Percentiles rank a stretch among this genome's conserved stretches.
Evolutionary conservation across 2,888 invertebrate species (phyloP).

Genomic region (Chromoteleia sp.): DNA sequence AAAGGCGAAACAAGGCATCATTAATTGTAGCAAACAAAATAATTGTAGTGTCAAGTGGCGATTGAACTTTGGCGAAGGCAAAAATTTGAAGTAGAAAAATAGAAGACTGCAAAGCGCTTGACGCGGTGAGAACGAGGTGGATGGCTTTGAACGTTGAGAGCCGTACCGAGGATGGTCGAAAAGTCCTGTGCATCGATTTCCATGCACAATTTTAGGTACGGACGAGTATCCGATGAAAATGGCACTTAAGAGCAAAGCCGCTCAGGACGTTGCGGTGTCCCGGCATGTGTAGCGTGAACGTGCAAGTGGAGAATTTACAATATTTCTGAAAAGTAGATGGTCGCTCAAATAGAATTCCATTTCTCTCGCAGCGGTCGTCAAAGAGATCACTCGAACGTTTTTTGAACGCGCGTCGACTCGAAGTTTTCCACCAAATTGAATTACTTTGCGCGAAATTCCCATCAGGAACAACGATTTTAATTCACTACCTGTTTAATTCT

Average conservation of each 20-base stretch:
- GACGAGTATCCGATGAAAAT: conserved; percentile 65
- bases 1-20: not conserved
- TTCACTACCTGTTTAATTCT: conserved; percentile 21
- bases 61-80: conserved; percentile 76
- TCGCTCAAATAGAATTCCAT: conserved; percentile 59
- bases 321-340: conserved; percentile 60
- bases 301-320: conserved; percentile 58
- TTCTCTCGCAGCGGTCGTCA: conserved; percentile 25
- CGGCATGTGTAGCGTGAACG: conserved; percentile 52
- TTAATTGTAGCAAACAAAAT: conserved; percentile 63
- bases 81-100: conserved; percentile 82
- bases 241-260: conserved; percentile 67
- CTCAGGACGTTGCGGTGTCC: conserved; percentile 54
- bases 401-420: not conserved
- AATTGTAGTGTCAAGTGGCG: conserved; percentile 77
- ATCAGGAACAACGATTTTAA: conserved; percentile 18
- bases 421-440: conserved; percentile 13
- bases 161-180: conserved; percentile 62
- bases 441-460: conserved; percentile 1
- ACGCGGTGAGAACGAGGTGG: conserved; percentile 76
- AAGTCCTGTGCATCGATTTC: conserved; percentile 71
- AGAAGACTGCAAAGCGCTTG: conserved; percentile 82
- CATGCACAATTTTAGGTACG: conserved; percentile 64
- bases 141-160: conserved; percentile 58
- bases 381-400: conserved; percentile 12